phyloP scores from a whole-genome alignment of 2,888 invertebrate genomes.

The Ferdinandea cuprea region DNA sequence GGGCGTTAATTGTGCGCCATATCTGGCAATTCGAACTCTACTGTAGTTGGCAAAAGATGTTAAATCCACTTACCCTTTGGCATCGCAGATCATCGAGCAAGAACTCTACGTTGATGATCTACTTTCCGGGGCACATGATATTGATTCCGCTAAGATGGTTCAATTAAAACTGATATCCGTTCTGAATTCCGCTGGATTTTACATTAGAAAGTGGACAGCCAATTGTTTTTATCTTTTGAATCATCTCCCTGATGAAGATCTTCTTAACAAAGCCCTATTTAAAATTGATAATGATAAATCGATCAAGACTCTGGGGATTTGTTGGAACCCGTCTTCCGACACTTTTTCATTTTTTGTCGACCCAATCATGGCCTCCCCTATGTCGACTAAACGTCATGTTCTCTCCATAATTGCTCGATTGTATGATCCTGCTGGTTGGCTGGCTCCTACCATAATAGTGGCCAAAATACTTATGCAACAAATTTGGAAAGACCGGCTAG shows the following conservation, averaged over 20 bases:
- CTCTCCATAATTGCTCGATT: no score
- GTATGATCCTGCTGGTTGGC: no score
- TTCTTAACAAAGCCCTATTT: no score
- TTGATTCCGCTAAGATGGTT: background rate
- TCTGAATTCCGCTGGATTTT: conserved; percentile 3
- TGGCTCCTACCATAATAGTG: no score
- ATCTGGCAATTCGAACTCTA: background rate
- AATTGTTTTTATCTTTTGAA: background rate
- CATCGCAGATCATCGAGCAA: background rate
- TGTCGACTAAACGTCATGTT: no score
- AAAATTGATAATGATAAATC: no score
- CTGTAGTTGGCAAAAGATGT: background rate
- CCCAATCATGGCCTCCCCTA: no score
- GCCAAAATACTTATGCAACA: no score
- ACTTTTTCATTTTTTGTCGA: no score
- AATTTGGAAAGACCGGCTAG: no score
- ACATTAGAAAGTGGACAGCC: conserved; percentile 22
- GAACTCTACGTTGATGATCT: conserved; percentile 29
- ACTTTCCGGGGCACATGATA: conserved; percentile 6
- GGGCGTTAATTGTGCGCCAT: conserved; percentile 6
- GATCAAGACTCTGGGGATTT: no score
- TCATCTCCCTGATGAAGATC: background rate
- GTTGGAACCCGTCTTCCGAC: no score
- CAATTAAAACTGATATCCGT: conserved; percentile 2
- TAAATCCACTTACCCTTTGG: background rate